Conservation (phyloP, 2,113 vertebrate species). For the Ceuthmochares aereus region DNA sequence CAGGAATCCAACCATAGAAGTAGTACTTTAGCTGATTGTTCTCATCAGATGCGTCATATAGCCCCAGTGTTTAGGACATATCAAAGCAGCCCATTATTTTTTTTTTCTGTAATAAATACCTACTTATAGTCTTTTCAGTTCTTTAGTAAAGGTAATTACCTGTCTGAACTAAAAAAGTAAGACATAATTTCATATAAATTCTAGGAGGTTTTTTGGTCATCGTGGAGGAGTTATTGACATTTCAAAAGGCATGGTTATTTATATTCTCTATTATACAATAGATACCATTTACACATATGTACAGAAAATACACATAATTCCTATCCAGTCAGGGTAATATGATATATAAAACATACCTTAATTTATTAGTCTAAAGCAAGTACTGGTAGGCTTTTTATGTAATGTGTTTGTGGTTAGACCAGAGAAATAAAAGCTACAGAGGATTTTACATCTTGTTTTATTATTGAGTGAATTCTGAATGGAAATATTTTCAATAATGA, state of each 20-base stretch:
- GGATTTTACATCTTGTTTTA: not conserved
- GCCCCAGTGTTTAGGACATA: constrained; percentile 3
- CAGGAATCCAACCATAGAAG: constrained; percentile 48
- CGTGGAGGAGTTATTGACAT: not conserved
- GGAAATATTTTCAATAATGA: not conserved
- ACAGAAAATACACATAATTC: not conserved
- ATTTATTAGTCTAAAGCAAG: not conserved
- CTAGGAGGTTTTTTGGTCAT: not conserved
- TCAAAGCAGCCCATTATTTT: constrained; percentile 34
- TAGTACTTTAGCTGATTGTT: constrained; percentile 59
- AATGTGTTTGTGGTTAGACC: not conserved
- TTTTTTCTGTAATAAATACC: constrained; percentile 29
- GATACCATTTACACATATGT: not conserved
- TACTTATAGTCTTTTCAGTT: not conserved
- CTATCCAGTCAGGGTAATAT: not conserved
- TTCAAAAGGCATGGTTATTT: not conserved
- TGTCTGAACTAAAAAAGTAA: not conserved
- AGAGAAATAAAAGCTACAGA: not conserved
- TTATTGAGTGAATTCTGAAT: not conserved
- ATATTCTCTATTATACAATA: not conserved
- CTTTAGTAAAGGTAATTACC: not conserved
- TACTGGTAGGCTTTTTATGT: not conserved
- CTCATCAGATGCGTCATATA: constrained; percentile 57
- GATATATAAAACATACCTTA: not conserved
- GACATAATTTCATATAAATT: not conserved